A percentile compares a stretch with the other conserved stretches of the same genome.
Evolutionary conservation across 2,888 invertebrate genomes (phyloP).

Genomic region (Octodonta nipae): DNA sequence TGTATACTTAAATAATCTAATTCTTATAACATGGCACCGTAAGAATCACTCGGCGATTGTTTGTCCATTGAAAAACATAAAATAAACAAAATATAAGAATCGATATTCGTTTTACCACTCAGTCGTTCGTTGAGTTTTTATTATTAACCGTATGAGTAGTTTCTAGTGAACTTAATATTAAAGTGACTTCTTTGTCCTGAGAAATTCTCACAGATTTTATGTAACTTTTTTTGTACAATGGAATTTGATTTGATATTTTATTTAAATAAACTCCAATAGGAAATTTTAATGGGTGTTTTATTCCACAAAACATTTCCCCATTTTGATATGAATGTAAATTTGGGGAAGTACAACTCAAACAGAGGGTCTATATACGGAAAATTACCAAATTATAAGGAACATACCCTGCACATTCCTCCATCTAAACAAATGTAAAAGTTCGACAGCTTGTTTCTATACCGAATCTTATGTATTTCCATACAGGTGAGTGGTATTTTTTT

Average conservation of each 20-base stretch:
- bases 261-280: slow-evolving; percentile 30
- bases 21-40: slow-evolving; percentile 31
- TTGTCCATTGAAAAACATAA: slow-evolving; percentile 24
- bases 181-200: slow-evolving; percentile 23
- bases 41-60: slow-evolving; percentile 24
- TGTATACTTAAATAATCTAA: slow-evolving; percentile 30
- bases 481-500: too few relatives aligned
- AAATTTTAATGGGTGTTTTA: slow-evolving; percentile 9
- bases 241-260: slow-evolving; percentile 26
- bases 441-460: too few relatives aligned
- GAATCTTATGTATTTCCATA: too few relatives aligned
- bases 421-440: too few relatives aligned
- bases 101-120: too few relatives aligned
- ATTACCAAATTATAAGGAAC: too few relatives aligned
- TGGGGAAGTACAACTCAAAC: too few relatives aligned
- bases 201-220: slow-evolving; percentile 26
- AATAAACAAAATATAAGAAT: too few relatives aligned
- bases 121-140: slow-evolving; percentile 18
- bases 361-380: too few relatives aligned
- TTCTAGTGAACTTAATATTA: slow-evolving; percentile 31
- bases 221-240: slow-evolving; percentile 28
- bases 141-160: slow-evolving; percentile 24
- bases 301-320: too few relatives aligned
- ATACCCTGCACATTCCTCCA: too few relatives aligned
- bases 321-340: too few relatives aligned